These are phyloP conservation scores for Latrodectus geometricus DNA, from an alignment of 1,140 invertebrate species.

Conservation along the genomic window DNA sequence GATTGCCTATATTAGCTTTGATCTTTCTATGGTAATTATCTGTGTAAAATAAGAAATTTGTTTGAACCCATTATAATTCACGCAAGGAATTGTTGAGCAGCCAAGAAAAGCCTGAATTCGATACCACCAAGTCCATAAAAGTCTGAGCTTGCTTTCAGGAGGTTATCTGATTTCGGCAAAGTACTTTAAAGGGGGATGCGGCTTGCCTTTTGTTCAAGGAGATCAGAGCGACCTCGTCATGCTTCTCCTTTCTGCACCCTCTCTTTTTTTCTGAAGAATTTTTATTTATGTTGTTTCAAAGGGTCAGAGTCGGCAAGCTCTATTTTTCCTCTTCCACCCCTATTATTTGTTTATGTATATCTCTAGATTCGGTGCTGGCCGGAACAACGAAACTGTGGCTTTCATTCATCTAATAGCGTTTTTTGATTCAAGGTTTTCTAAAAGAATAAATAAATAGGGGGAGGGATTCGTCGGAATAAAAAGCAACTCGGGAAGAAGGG, in stretches of 20 bases:
- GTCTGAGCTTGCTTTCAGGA: constrained; percentile 32
- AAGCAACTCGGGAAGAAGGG: constrained; percentile 25
- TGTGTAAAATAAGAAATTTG: no score
- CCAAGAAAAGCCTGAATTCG: constrained; percentile 5
- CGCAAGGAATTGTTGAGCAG: not conserved
- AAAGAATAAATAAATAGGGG: constrained; percentile 1
- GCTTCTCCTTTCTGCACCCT: constrained; percentile 4
- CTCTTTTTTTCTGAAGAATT: not conserved
- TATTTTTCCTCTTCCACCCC: not conserved
- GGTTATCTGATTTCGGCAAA: constrained; percentile 58
- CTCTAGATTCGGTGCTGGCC: not conserved
- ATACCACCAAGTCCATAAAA: constrained; percentile 4
- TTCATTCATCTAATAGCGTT: constrained; percentile 57
- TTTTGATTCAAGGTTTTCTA: constrained; percentile 9
- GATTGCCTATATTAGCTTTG: no score
- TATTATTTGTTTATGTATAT: constrained; percentile 11
- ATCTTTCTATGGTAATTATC: no score
- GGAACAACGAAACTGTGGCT: constrained; percentile 57
- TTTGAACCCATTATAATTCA: not conserved
- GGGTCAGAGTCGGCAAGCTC: constrained; percentile 51
- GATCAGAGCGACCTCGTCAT: constrained; percentile 3
- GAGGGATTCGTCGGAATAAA: constrained; percentile 9
- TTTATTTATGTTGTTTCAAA: constrained; percentile 15
- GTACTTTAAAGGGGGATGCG: constrained; percentile 48
- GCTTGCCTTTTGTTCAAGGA: constrained; percentile 32